phyloP scores from a whole-genome alignment of 2,113 vertebrate genomes.

The Chelonoidis abingdonii region DNA sequence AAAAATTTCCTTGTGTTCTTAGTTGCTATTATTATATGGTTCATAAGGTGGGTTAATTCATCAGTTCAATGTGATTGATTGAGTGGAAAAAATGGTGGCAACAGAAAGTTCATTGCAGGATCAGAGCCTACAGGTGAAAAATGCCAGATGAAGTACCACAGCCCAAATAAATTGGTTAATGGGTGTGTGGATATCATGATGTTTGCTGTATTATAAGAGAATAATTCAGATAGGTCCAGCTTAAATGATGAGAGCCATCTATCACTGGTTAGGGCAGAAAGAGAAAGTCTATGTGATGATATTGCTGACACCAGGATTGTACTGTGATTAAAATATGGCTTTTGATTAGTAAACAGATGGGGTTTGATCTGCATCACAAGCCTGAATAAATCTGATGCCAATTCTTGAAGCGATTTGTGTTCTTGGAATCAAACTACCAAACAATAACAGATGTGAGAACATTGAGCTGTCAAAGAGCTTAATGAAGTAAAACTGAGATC shows the following conservation, averaged over 20 bases:
- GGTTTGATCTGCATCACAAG: constrained; percentile 68
- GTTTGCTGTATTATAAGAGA: not conserved
- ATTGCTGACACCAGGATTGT: constrained; percentile 32
- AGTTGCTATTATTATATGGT: not conserved
- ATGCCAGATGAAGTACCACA: not conserved
- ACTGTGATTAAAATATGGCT: constrained; percentile 66
- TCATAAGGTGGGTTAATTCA: not conserved
- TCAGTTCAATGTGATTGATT: not conserved
- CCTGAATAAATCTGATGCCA: constrained; percentile 70
- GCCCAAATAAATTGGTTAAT: not conserved
- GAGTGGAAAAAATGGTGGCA: not conserved
- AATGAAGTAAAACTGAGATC: constrained; percentile 77
- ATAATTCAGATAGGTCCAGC: not conserved
- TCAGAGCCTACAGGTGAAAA: not conserved
- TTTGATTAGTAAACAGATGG: constrained; percentile 82
- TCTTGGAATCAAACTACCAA: constrained; percentile 74
- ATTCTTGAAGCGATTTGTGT: constrained; percentile 74
- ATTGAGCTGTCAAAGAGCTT: constrained; percentile 78
- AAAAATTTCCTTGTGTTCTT: not conserved
- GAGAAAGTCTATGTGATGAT: not conserved
- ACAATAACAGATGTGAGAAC: constrained; percentile 77
- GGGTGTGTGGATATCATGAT: not conserved
- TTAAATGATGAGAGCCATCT: not conserved
- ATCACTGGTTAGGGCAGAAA: not conserved
- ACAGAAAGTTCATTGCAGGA: not conserved